phyloP scores from a whole-genome alignment of 2,113 vertebrate species.

The Bungarus multicinctus region DNA sequence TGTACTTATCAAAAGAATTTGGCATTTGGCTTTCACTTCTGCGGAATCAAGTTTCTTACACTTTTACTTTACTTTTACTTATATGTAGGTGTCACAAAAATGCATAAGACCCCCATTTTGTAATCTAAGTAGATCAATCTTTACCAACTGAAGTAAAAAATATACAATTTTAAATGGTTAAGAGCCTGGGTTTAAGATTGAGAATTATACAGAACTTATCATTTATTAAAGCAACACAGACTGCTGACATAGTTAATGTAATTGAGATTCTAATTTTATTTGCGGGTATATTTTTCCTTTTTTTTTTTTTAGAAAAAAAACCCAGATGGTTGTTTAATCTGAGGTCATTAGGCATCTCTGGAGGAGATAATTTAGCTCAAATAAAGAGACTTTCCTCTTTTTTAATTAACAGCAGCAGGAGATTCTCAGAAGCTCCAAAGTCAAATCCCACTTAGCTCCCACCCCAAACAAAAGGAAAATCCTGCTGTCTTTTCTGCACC shows the following conservation, averaged over 20 bases:
- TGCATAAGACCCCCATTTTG: not conserved
- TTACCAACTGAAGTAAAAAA: not conserved
- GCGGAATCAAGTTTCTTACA: not conserved
- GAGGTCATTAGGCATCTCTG: not conserved
- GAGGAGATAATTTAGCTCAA: not conserved
- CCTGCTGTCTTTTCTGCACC: not conserved
- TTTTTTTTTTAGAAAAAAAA: not conserved
- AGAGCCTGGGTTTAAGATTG: not conserved
- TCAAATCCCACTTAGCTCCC: not conserved
- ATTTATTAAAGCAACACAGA: not conserved
- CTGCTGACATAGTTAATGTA: not conserved
- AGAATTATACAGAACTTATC: not conserved
- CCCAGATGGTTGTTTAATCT: not conserved
- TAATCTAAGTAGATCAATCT: not conserved
- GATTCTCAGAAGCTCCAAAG: not conserved
- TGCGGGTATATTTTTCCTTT: not conserved
- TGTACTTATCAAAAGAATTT: not conserved
- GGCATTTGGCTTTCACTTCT: not conserved
- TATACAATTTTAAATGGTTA: not conserved
- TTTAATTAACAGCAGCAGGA: not conserved
- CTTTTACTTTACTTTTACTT: not conserved
- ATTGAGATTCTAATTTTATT: not conserved
- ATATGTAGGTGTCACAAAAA: not conserved
- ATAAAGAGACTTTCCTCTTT: not conserved
- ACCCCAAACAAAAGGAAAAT: not conserved